These are phyloP conservation scores for Caenorhabditis elegans DNA, from an alignment of 1,140 invertebrate genomes.

Conservation along the genomic window DNA sequence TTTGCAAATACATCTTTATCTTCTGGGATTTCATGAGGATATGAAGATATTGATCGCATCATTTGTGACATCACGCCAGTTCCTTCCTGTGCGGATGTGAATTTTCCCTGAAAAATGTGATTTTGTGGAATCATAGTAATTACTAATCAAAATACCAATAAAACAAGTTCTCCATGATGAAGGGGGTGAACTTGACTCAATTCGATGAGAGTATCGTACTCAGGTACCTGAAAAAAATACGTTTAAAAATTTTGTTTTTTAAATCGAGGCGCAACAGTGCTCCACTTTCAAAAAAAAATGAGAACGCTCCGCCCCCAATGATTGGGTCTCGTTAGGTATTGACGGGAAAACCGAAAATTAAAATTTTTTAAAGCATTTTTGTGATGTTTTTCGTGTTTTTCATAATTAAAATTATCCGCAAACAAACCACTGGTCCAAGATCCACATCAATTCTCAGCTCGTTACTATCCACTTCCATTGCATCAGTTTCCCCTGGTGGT, in stretches of 20 bases:
- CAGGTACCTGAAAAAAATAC: not conserved
- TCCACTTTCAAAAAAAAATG: not conserved
- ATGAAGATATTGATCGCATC: not conserved
- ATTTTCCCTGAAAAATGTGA: conserved; percentile 10
- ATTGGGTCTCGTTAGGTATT: no score
- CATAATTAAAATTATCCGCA: no score
- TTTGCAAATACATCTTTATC: not conserved
- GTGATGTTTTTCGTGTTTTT: no score
- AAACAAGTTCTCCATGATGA: not conserved
- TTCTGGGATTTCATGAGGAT: not conserved
- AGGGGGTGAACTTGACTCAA: not conserved
- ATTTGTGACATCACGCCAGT: not conserved
- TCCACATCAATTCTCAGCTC: not conserved
- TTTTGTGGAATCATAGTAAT: no score
- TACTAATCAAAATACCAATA: not conserved
- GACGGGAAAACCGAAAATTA: no score
- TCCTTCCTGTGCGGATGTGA: not conserved
- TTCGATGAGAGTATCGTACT: not conserved
- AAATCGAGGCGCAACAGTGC: not conserved
- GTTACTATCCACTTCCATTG: not conserved
- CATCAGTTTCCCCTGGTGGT: not conserved
- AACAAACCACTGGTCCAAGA: not conserved
- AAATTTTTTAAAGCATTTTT: no score
- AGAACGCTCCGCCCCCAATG: no score
- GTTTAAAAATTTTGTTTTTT: not conserved